A percentile compares a stretch with the other conserved stretches of the same genome.
Evolutionary conservation across 2,888 invertebrate species (phyloP).

Genomic region (Nomada fucata): DNA sequence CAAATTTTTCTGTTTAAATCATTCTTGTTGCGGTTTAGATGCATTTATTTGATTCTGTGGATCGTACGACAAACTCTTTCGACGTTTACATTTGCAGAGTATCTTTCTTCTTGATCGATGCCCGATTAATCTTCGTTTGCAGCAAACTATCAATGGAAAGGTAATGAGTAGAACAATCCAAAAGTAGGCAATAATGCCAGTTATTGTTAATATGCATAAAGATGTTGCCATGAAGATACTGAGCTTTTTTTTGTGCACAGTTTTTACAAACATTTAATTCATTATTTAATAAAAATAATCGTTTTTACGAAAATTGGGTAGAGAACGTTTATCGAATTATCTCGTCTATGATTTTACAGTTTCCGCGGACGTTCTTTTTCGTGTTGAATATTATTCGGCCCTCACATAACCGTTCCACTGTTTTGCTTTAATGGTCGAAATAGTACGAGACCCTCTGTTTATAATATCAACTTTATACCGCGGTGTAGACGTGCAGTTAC

Average conservation of each 20-base stretch:
- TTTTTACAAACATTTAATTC: not conserved
- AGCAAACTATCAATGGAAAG: conserved; percentile 19
- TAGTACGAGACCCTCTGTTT: conserved; percentile 2
- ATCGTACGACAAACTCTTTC: not conserved
- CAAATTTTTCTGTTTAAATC: not conserved
- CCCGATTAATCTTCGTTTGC: conserved; percentile 13
- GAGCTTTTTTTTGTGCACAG: not conserved
- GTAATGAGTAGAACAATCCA: conserved; percentile 41
- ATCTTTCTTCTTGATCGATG: not conserved
- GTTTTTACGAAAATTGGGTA: not conserved
- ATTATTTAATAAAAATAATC: not conserved
- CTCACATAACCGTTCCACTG: conserved; percentile 3
- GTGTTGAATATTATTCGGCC: conserved; percentile 7
- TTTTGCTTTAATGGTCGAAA: not conserved
- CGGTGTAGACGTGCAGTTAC: not conserved
- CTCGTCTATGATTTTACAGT: not conserved
- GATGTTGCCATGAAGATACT: conserved; percentile 17
- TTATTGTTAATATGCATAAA: conserved; percentile 21
- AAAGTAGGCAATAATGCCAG: conserved; percentile 41
- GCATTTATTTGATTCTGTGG: not conserved
- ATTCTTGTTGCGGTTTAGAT: not conserved
- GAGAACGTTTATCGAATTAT: not conserved
- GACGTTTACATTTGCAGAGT: conserved; percentile 12
- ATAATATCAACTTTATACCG: conserved; percentile 1
- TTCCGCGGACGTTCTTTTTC: not conserved